Evolutionary conservation across 1,140 invertebrate species (phyloP).

Genomic region (Drosophila triauraria): DNA sequence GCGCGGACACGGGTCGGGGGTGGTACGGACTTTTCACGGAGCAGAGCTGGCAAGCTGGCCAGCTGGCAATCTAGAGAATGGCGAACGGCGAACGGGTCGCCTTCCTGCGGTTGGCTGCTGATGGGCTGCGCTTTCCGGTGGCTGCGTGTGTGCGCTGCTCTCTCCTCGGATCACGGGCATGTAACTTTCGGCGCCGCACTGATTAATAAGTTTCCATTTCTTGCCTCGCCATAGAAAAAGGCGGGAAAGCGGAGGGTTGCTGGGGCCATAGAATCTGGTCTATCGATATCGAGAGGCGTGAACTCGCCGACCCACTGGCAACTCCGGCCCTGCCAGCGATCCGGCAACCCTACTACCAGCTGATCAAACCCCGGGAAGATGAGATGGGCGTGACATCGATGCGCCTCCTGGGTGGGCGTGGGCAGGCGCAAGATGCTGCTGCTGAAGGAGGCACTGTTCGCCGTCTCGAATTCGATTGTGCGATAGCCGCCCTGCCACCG

Average conservation of each 20-base stretch:
- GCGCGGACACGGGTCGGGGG: background rate
- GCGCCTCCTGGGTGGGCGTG: too few species aligned
- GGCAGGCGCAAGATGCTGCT: too few species aligned
- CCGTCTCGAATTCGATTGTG: too few species aligned
- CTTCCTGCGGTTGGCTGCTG: slow-evolving; percentile 17
- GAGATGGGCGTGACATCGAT: too few species aligned
- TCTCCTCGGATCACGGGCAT: slow-evolving; percentile 11
- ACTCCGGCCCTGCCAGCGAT: too few species aligned
- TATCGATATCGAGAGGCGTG: background rate
- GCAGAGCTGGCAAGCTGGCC: slow-evolving; percentile 3
- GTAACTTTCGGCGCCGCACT: slow-evolving; percentile 15
- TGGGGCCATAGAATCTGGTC: background rate
- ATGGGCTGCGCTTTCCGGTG: slow-evolving; percentile 14
- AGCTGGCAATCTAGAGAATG: slow-evolving; percentile 9
- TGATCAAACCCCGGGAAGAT: too few species aligned
- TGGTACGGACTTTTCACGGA: slow-evolving; percentile 3
- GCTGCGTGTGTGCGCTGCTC: slow-evolving; percentile 12
- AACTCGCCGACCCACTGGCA: too few species aligned
- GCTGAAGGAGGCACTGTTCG: too few species aligned
- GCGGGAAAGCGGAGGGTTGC: slow-evolving; percentile 47
- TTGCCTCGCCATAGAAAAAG: slow-evolving; percentile 50
- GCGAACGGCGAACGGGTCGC: slow-evolving; percentile 1
- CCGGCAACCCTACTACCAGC: too few species aligned
- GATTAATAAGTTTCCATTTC: slow-evolving; percentile 27
- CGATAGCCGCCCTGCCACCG: background rate